Evolutionary conservation across 2,888 invertebrate species (phyloP), one percentile per base, ranked within the genome.

Genomic region (Toxonevra muliebris): DNA sequence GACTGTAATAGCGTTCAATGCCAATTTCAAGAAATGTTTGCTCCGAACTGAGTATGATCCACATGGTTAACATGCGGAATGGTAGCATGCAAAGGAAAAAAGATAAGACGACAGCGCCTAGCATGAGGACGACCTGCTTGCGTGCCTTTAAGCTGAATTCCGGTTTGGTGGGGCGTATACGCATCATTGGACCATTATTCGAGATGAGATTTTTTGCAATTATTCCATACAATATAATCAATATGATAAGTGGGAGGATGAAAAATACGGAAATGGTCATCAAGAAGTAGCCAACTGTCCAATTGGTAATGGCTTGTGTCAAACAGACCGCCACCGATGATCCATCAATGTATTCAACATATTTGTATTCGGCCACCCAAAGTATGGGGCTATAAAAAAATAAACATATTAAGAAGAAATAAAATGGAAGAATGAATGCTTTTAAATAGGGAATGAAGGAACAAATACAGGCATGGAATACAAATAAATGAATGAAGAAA

Each of bases 11-110:
- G 67, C 89, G 90, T 74, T 94, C 93, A 20, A 91, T 87, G 50
- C 93, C 93, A 15, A 96, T 86, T 61, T 88, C 88, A 54, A 88
- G 86, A 50, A 93, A 87, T 40, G 89, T 87, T 75, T 92, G 91
- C 17, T 90, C 88, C 1, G 94, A 90, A 17, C 91, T 90, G 55
- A 94, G 86, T 60, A 96, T 92, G 62, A 94, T 91, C 91, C 94
- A 95, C 53, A 96, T 82, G 13, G 91, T 93, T 65, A 96, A 88
- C 7, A 94, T 88, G 72, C 94, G 89, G 80, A 95, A 94, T 0
- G 96, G 96, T 84, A 95, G 90, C 58, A 96, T 86, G 80, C 96
- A 96, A 43, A 95, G 84, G 85, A 96, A 96, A 83, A 96, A 96
- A 77, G 94, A 92, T 63, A 95, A 83, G 4, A 95, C 94, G 17